Evolutionary conservation across 2,888 invertebrate species (phyloP), one percentile per base, ranked within the genome.

Genomic region (Rhorus exstirpatorius): DNA sequence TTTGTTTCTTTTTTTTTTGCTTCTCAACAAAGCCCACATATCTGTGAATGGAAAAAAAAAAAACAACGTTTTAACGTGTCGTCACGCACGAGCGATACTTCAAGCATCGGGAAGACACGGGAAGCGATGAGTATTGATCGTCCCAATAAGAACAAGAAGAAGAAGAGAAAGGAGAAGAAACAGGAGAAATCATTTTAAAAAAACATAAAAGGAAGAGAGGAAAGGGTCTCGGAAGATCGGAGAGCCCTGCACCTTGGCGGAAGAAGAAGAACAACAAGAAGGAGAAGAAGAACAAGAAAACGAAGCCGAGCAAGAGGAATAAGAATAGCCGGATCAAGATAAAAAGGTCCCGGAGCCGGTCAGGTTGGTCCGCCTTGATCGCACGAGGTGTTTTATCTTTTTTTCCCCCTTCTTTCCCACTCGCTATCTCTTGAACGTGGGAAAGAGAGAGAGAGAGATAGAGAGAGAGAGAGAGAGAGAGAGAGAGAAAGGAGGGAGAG

Each of bases 281-380:
- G 19, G n/a, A 55, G 46, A 78, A 61, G 35, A 51, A 17, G 12
- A 78, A 71, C 31, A 61, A 79, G 46, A 79, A 67, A 31, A 67
- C 26, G 19, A 26, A 41, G 38, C 38, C 63, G 21, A 63, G 35
- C 76, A 58, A 68, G 75, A 68, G 49, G 49, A 77, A 68, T 55
- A 68, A 67, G 58, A 68, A 68, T 68, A 55, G 61, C 35, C 67
- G 51, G 67, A 77, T 77, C 68, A 49, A 68, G 68, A 77, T 77
- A 77, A 77, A 77, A 77, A 60, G 67, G 60, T 68, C 67, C 67
- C 49, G 49, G 58, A 77, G 67, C 76, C 68, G 60, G 68, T 67
- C 55, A 67, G 65, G 75, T 76, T 77, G 35, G 24, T 51, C 58
- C 76, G 46, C 60, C 67, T 58, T 60, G 76, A 77, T 68, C 76